Evolutionary conservation across 1,140 invertebrate species (phyloP).

Genomic region (Drosophila tsacasi): DNA sequence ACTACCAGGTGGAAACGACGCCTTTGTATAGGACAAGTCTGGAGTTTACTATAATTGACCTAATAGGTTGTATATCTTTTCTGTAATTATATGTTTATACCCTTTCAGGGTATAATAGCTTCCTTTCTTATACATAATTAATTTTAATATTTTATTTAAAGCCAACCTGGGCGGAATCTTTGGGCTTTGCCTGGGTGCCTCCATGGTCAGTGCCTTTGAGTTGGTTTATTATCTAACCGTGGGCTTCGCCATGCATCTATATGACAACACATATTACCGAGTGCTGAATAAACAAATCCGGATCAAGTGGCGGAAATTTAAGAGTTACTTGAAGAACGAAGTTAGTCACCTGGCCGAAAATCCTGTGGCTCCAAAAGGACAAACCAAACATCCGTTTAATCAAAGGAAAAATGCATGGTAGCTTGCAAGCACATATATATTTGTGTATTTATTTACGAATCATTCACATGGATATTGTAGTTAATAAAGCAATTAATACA

Average conservation of each 20-base stretch:
- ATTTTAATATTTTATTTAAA: constrained; percentile 3
- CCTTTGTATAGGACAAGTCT: constrained; percentile 69
- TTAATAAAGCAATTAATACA: constrained; percentile 23
- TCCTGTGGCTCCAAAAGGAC: constrained; percentile 9
- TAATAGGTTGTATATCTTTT: constrained; percentile 48
- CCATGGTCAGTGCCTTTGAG: constrained; percentile 83
- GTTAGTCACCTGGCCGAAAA: constrained; percentile 32
- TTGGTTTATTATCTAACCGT: constrained; percentile 84
- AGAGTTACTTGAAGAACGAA: constrained; percentile 56
- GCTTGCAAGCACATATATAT: not conserved
- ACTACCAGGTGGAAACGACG: constrained; percentile 73
- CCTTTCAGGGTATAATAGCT: not conserved
- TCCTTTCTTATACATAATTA: not conserved
- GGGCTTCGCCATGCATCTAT: constrained; percentile 66
- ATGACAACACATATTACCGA: constrained; percentile 66
- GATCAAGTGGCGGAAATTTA: constrained; percentile 26
- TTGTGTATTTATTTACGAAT: not conserved
- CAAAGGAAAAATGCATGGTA: constrained; percentile 55
- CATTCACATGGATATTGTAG: not conserved
- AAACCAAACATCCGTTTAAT: constrained; percentile 56
- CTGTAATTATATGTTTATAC: not conserved
- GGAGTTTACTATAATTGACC: constrained; percentile 71
- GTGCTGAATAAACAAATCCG: constrained; percentile 32
- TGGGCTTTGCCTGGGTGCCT: constrained; percentile 84
- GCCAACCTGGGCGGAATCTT: constrained; percentile 84